These are phyloP conservation scores for Acanthurus tractus DNA, from an alignment of 2,797 vertebrate genomes.

Conservation along the genomic window DNA sequence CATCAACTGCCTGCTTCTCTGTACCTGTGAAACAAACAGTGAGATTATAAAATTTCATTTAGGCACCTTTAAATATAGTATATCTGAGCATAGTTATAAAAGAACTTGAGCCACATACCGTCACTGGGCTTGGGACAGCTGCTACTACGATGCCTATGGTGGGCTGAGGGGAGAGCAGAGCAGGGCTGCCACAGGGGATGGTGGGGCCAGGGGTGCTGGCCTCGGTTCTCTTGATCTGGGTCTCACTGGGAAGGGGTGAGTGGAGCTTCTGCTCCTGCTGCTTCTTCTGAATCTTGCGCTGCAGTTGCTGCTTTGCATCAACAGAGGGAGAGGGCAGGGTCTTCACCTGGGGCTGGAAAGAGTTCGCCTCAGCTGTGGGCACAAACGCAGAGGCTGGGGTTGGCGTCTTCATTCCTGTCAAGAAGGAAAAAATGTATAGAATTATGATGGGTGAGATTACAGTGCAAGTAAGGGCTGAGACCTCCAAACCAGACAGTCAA, in stretches of 20 bases:
- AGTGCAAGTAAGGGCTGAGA: background rate
- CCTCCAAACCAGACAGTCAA: background rate
- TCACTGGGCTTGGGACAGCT: conserved; percentile 97
- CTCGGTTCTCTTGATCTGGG: conserved; percentile 91
- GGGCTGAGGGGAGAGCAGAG: conserved; percentile 95
- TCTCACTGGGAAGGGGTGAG: conserved; percentile 92
- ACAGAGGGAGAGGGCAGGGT: conserved; percentile 94
- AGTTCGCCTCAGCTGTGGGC: conserved; percentile 95
- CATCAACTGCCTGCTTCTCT: conserved; percentile 94
- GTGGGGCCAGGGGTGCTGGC: conserved; percentile 86
- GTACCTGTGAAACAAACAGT: conserved; percentile 86
- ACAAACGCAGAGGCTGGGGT: conserved; percentile 95
- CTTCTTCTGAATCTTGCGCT: conserved; percentile 99
- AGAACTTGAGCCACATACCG: conserved; percentile 83
- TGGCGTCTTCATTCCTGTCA: conserved; percentile 94
- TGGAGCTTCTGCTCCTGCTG: conserved; percentile 98
- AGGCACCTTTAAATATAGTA: background rate
- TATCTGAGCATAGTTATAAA: background rate
- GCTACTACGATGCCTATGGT: conserved; percentile 97
- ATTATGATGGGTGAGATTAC: background rate
- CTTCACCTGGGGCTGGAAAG: conserved; percentile 97
- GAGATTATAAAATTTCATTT: conserved; percentile 13
- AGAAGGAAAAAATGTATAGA: background rate
- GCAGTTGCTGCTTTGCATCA: conserved; percentile 99
- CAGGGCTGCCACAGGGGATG: conserved; percentile 94